These are phyloP conservation scores for Protophormia terraenovae DNA, from an alignment of 2,888 invertebrate species.

Conservation along the genomic window DNA sequence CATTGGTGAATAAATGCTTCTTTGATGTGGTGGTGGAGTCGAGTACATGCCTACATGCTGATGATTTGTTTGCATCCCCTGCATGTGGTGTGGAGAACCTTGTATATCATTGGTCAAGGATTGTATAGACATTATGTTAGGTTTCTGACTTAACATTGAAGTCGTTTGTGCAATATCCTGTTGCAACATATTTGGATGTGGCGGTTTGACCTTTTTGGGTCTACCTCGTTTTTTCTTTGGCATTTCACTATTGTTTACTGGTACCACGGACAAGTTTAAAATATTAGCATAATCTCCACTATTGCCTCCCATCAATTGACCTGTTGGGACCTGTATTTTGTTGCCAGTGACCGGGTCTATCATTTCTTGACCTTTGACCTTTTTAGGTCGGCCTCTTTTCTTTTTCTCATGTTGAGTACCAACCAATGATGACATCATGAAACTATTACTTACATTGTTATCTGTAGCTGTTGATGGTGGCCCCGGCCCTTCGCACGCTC, in stretches of 20 bases:
- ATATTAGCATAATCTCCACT: constrained; percentile 80
- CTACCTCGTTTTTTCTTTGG: constrained; percentile 94
- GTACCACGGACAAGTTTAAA: constrained; percentile 75
- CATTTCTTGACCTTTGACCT: constrained; percentile 80
- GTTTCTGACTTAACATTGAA: constrained; percentile 81
- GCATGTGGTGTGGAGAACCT: constrained; percentile 71
- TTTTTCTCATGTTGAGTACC: constrained; percentile 87
- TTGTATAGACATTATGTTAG: constrained; percentile 72
- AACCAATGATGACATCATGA: constrained; percentile 51
- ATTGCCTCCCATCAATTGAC: constrained; percentile 75
- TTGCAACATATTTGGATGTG: constrained; percentile 76
- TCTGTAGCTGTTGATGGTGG: constrained; percentile 12
- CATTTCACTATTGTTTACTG: constrained; percentile 82
- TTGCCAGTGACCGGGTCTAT: constrained; percentile 85
- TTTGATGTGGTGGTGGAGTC: constrained; percentile 71
- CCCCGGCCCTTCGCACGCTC: constrained; percentile 27
- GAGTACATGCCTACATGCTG: constrained; percentile 72
- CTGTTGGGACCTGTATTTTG: constrained; percentile 69
- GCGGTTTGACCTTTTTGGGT: constrained; percentile 90
- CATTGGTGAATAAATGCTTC: constrained; percentile 71
- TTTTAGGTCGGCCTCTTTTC: constrained; percentile 94
- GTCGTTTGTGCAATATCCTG: constrained; percentile 81
- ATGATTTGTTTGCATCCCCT: constrained; percentile 71
- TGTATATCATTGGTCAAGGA: constrained; percentile 65
- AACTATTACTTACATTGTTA: constrained; percentile 26